Conservation (phyloP, 1,140 invertebrate genomes). For the Calycopis cecrops region DNA sequence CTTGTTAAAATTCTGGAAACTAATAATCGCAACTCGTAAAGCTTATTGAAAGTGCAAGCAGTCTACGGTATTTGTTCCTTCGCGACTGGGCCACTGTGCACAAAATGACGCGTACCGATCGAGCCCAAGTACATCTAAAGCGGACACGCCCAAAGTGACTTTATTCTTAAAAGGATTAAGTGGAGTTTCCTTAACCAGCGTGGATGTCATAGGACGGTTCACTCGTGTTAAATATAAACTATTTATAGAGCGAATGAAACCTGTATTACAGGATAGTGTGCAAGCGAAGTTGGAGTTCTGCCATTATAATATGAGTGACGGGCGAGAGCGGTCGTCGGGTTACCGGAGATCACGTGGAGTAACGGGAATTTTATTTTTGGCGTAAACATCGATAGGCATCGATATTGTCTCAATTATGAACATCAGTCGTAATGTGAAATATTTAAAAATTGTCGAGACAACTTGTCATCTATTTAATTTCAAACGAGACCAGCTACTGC, state of each 20-base stretch:
- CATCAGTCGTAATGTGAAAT: too few relatives aligned
- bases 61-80: constrained; percentile 58
- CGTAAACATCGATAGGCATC: too few relatives aligned
- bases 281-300: constrained; percentile 54
- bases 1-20: constrained; percentile 16
- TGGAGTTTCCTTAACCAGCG: constrained; percentile 18
- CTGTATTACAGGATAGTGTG: constrained; percentile 54
- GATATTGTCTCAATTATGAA: too few relatives aligned
- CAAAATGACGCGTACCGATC: background rate
- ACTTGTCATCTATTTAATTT: too few relatives aligned
- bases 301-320: constrained; percentile 24
- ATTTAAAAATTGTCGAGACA: too few relatives aligned
- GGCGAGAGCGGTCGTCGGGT: too few relatives aligned
- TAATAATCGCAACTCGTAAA: constrained; percentile 49
- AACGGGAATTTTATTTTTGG: too few relatives aligned
- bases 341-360: background rate
- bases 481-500: too few relatives aligned
- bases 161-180: background rate
- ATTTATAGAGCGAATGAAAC: constrained; percentile 68
- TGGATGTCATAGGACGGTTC: too few relatives aligned
- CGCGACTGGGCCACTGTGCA: constrained; percentile 58
- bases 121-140: background rate
- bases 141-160: background rate
- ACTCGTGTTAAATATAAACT: constrained; percentile 25
- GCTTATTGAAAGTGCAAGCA: constrained; percentile 66